These are phyloP conservation scores for Ptychodera flava DNA, from an alignment of 35 echinoderm and acorn worm genomes.

Conservation along the genomic window DNA sequence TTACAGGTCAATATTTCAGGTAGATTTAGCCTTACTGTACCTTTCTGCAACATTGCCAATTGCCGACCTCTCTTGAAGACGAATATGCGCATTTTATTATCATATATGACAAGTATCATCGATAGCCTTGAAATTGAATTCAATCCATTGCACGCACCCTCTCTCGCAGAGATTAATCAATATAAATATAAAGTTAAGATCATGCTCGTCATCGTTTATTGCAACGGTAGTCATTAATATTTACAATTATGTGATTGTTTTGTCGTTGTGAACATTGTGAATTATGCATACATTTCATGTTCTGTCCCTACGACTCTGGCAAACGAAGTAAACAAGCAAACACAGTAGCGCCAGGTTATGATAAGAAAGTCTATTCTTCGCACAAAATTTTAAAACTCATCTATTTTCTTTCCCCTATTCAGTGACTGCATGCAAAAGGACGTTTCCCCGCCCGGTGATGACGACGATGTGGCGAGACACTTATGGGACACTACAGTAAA, in stretches of 20 bases:
- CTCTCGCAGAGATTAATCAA: not conserved
- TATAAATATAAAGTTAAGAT: not conserved
- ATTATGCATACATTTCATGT: too few species aligned
- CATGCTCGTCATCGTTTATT: too few species aligned
- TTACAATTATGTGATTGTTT: too few species aligned
- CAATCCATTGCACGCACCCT: not conserved
- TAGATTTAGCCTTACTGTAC: not conserved
- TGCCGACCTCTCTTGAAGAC: too few species aligned
- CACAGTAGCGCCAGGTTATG: not conserved
- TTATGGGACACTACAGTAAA: conserved; percentile 34
- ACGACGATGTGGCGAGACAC: conserved; percentile 31
- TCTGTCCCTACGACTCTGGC: too few species aligned
- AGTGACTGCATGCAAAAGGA: conserved; percentile 35
- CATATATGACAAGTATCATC: not conserved
- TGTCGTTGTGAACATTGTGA: too few species aligned
- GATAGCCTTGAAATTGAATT: too few species aligned
- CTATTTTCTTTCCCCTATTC: not conserved
- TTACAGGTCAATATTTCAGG: conserved; percentile 86
- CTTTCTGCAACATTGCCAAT: too few species aligned
- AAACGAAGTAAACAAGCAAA: not conserved
- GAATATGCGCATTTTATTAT: conserved; percentile 15
- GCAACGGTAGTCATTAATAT: too few species aligned
- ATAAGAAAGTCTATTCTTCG: not conserved
- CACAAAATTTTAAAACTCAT: not conserved
- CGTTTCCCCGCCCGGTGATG: conserved; percentile 7